phyloP scores from a whole-genome alignment of 2,888 invertebrate genomes.

The Pterostichus niger region DNA sequence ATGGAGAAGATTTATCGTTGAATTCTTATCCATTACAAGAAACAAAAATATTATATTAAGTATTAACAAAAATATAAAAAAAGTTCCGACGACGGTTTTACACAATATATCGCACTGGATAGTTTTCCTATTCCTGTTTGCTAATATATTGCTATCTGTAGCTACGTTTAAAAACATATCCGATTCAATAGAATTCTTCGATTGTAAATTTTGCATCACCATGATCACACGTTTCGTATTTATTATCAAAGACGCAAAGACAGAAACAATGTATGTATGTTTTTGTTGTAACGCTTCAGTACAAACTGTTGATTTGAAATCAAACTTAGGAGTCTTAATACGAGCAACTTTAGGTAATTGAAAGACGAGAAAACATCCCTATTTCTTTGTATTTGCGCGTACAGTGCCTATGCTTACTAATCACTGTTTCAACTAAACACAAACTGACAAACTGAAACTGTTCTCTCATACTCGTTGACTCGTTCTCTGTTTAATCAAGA shows the following conservation, averaged over 20 bases:
- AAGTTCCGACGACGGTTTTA: background rate
- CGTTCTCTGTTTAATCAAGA: no score
- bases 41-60: slow-evolving; percentile 28
- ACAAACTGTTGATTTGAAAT: slow-evolving; percentile 29
- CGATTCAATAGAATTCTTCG: slow-evolving; percentile 1
- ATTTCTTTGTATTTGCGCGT: no score
- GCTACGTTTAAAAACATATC: slow-evolving; percentile 6
- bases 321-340: slow-evolving; percentile 20
- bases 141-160: background rate
- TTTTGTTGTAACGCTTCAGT: slow-evolving; percentile 20
- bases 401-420: no score
- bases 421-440: no score
- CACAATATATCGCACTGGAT: slow-evolving; percentile 9
- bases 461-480: no score
- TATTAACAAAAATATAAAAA: background rate
- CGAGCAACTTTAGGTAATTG: slow-evolving; percentile 27
- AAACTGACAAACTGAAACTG: no score
- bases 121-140: slow-evolving; percentile 5
- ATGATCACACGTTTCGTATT: background rate
- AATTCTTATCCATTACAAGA: slow-evolving; percentile 26
- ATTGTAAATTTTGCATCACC: slow-evolving; percentile 29
- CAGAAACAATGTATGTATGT: background rate
- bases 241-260: no score
- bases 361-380: slow-evolving; percentile 1
- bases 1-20: slow-evolving; percentile 66